phyloP scores from a whole-genome alignment of 2,113 vertebrate genomes.

The Scopus umbretta region DNA sequence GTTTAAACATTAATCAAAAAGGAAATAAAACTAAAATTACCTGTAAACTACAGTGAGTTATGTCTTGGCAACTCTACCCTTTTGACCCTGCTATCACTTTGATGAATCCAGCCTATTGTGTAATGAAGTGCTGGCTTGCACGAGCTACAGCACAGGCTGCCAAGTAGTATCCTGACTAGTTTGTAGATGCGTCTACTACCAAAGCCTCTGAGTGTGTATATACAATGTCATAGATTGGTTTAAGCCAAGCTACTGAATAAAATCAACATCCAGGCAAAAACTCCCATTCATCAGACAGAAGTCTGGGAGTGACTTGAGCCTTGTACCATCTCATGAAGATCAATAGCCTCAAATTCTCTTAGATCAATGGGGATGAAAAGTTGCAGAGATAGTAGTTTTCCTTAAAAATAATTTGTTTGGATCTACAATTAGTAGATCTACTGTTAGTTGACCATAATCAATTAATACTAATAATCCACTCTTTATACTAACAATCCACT shows the following conservation, averaged over 20 bases:
- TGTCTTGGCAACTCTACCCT: neutral
- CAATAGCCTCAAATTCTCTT: neutral
- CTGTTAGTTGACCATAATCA: neutral
- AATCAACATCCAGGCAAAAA: neutral
- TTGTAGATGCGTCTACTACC: neutral
- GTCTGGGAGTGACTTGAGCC: neutral
- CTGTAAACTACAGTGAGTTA: neutral
- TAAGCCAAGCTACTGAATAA: neutral
- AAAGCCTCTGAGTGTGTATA: neutral
- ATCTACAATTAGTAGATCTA: neutral
- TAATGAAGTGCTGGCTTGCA: neutral
- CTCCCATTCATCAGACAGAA: neutral
- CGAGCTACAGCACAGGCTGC: neutral
- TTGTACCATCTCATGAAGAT: neutral
- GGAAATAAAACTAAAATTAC: slow-evolving; percentile 28
- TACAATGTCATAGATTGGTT: neutral
- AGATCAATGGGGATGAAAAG: neutral
- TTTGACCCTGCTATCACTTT: slow-evolving; percentile 1
- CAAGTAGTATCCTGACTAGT: neutral
- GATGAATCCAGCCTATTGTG: slow-evolving; percentile 32
- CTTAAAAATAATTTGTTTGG: neutral
- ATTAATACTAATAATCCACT: neutral
- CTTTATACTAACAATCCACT: neutral
- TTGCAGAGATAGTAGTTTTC: neutral
- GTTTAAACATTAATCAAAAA: slow-evolving; percentile 52